A percentile compares a stretch with the other conserved stretches of the same genome.
Conservation (phyloP, 1,140 invertebrate species). For the Thaumatotibia leucotreta region DNA sequence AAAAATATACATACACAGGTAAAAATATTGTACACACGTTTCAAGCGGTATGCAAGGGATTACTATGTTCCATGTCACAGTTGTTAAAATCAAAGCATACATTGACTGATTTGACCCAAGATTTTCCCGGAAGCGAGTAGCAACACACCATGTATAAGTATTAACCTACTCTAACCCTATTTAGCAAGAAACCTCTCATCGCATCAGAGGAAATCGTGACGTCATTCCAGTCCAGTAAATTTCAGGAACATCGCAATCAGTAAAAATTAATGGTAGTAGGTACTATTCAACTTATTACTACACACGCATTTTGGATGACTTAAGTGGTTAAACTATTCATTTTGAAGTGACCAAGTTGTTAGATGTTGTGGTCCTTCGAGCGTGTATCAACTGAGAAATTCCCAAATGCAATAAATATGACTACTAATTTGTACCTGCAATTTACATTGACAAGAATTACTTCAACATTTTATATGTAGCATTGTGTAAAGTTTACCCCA, state of each 20-base stretch:
- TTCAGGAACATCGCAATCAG: background rate
- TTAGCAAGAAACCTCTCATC: background rate
- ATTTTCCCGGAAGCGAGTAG: background rate
- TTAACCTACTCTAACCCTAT: too few relatives aligned
- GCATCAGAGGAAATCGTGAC: background rate
- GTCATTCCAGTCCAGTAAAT: too few relatives aligned
- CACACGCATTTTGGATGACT: background rate
- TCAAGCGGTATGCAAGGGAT: conserved; percentile 47
- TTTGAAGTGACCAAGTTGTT: background rate
- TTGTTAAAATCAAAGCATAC: background rate
- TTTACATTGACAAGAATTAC: background rate
- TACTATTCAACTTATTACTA: background rate
- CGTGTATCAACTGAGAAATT: background rate
- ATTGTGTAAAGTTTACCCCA: background rate
- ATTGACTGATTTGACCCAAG: background rate
- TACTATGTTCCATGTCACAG: background rate
- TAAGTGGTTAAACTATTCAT: background rate
- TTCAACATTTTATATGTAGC: background rate
- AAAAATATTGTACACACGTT: conserved; percentile 67
- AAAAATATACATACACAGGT: conserved; percentile 71
- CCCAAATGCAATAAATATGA: background rate
- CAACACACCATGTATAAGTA: background rate
- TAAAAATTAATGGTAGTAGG: background rate
- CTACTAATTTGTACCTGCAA: background rate
- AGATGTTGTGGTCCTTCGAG: background rate